Evolutionary conservation across 2,888 invertebrate genomes (phyloP), one percentile per base, ranked within the genome.

Genomic region (Dryocosmus kuriphilus): DNA sequence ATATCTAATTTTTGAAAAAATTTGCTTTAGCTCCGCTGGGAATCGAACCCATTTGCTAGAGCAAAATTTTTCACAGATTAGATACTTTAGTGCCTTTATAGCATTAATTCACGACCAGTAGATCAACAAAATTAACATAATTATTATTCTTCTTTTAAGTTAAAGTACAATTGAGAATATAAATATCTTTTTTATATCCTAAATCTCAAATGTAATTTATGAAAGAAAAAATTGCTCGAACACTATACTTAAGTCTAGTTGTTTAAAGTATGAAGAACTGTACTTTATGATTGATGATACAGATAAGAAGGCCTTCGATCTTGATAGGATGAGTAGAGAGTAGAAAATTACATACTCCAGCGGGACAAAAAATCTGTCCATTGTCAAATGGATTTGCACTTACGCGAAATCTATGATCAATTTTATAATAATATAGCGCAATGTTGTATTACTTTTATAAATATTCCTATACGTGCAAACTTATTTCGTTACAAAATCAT

Each of bases 291-390:
- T 71, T 71, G 46, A 71, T 51, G 46, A 51, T n/a, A 51, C 3
- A 51, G 71, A 71, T 71, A 71, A 71, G 71, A 71, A 30, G 30
- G 51, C 30, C 71, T 71, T 71, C n/a, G 30, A 71, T 71, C 71
- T 71, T 71, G 71, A 55, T 71, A 71, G 46, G 51, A 30, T 51
- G 51, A 46, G 71, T 51, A 51, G 27, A 41, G 67, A 71, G 71
- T 71, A 55, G 71, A 71, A 71, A 71, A 71, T 71, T 71, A 55
- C 71, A 71, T 71, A n/a, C 71, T 51, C 46, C 71, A 51, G 32
- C 51, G 51, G 51, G 46, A 51, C 46, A 46, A 51, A 71, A 71
- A 71, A 27, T 71, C n/a, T 30, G 30, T 55, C 71, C 51, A 71
- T 71, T 71, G 71, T 51, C 71, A 71, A 71, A 67, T n/a, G 51